A percentile compares a stretch with the other conserved stretches of the same genome.
Evolutionary conservation across 2,888 invertebrate species (phyloP).

Genomic region (Gibbula magus): DNA sequence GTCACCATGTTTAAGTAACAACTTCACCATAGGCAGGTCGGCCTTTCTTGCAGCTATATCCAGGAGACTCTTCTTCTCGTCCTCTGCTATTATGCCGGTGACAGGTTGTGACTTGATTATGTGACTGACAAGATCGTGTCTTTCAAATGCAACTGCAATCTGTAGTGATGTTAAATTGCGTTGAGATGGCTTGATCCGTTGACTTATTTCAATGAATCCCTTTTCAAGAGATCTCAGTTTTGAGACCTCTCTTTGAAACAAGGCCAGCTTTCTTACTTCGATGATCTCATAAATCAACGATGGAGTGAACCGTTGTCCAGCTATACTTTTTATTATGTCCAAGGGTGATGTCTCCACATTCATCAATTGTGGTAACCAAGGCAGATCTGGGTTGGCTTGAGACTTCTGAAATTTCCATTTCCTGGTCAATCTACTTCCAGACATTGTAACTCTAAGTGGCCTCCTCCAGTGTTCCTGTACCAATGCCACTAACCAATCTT

Average conservation of each 20-base stretch:
- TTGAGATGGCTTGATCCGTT: too few species aligned
- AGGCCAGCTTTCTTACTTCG: not conserved
- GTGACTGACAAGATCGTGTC: too few species aligned
- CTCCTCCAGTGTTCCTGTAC: not conserved
- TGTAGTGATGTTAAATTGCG: too few species aligned
- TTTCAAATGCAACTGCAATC: not conserved
- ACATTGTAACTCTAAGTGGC: not conserved
- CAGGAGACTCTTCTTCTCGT: not conserved
- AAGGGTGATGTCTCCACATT: not conserved
- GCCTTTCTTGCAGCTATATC: not conserved
- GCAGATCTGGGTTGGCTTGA: not conserved
- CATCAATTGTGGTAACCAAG: not conserved
- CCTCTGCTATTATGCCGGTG: not conserved
- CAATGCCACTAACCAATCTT: not conserved
- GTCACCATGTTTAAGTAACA: not conserved
- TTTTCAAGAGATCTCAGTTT: not conserved
- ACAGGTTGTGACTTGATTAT: too few species aligned
- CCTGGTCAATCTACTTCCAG: not conserved
- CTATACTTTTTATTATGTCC: not conserved
- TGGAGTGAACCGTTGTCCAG: not conserved
- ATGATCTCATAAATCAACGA: not conserved
- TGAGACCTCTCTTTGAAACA: not conserved
- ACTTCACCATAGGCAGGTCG: not conserved
- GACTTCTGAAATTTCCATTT: too few species aligned
- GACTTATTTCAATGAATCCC: not conserved